These are phyloP conservation scores for Neosilurus hyrtlii DNA, from an alignment of 2,797 vertebrate species.

Conservation along the genomic window DNA sequence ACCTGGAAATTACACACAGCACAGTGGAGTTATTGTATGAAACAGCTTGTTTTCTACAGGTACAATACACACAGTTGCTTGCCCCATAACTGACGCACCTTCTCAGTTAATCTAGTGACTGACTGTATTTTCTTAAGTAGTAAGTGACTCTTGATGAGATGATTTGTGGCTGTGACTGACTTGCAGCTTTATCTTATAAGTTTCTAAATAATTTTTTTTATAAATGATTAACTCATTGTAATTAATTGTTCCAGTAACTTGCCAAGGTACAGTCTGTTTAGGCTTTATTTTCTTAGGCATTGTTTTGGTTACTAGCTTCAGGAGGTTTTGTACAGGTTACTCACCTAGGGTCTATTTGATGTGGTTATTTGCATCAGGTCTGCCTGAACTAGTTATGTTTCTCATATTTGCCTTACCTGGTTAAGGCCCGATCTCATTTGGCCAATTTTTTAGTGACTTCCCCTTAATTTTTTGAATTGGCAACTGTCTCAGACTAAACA, in stretches of 20 bases:
- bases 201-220: background rate
- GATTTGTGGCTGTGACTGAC: background rate
- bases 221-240: background rate
- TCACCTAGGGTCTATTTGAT: background rate
- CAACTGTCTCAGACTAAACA: too few species aligned
- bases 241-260: background rate
- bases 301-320: background rate
- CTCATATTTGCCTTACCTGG: too few species aligned
- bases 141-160: background rate
- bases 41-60: conserved; percentile 98
- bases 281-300: background rate
- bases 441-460: too few species aligned
- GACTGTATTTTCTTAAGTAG: background rate
- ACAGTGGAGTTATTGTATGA: conserved; percentile 97
- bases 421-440: too few species aligned
- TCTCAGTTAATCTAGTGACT: background rate
- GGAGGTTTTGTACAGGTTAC: too few species aligned
- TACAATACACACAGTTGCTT: conserved; percentile 52
- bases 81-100: background rate
- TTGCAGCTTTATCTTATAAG: background rate
- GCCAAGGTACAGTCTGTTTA: background rate
- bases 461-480: too few species aligned
- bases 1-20: conserved; percentile 90
- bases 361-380: background rate
- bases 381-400: background rate